Evolutionary conservation across 2,888 invertebrate species (phyloP).

Genomic region (Cremastinae sp.): DNA sequence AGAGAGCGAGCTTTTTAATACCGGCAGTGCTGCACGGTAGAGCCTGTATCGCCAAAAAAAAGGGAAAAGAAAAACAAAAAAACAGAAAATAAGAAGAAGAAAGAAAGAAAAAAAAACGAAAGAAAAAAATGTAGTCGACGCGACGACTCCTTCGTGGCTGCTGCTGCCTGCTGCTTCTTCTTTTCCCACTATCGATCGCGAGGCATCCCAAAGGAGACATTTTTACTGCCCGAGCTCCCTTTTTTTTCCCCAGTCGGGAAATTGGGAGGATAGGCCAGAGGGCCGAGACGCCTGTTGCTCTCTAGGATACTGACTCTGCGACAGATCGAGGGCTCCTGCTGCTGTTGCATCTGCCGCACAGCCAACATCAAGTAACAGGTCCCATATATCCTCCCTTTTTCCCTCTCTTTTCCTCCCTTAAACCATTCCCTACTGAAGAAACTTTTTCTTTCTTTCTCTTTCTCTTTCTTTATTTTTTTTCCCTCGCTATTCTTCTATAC

Average conservation of each 20-base stretch:
- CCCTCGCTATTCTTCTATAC: too few relatives aligned
- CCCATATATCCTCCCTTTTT: neutral
- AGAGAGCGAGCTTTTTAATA: slow-evolving; percentile 49
- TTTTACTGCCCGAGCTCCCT: neutral
- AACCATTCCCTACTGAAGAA: neutral
- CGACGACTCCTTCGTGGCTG: neutral
- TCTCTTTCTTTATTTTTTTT: too few relatives aligned
- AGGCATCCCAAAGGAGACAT: neutral
- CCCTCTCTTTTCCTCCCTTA: neutral
- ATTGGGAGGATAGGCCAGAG: slow-evolving; percentile 2
- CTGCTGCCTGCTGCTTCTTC: neutral
- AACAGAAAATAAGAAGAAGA: neutral
- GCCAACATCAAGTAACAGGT: neutral
- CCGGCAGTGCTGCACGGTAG: too few relatives aligned
- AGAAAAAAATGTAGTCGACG: neutral
- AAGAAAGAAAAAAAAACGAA: neutral
- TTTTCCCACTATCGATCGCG: neutral
- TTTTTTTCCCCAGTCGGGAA: neutral
- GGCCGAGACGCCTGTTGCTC: slow-evolving; percentile 65
- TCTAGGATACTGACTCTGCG: neutral
- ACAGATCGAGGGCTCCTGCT: too few relatives aligned
- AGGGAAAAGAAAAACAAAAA: neutral
- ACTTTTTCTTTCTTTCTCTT: too few relatives aligned
- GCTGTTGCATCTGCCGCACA: neutral
- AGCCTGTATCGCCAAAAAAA: slow-evolving; percentile 11